A percentile compares a stretch with the other conserved stretches of the same genome.
Evolutionary conservation across 2,888 invertebrate genomes (phyloP).

Genomic region (Sarcophaga caerulescens): DNA sequence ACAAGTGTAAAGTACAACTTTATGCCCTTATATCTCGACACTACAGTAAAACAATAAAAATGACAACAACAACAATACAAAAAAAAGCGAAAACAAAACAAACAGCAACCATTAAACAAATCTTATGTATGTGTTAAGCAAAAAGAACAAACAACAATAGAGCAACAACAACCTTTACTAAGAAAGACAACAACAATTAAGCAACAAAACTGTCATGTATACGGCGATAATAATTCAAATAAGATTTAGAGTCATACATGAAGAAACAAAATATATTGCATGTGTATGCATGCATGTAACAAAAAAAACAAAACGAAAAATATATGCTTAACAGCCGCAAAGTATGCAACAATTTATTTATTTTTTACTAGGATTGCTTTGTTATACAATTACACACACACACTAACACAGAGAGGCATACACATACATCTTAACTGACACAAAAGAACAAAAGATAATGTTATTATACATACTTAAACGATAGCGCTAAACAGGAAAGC

Average conservation of each 20-base stretch:
- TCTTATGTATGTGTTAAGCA: slow-evolving; percentile 27
- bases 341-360: slow-evolving; percentile 78
- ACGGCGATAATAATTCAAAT: slow-evolving; percentile 78
- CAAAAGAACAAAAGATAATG: slow-evolving; percentile 60
- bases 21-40: slow-evolving; percentile 52
- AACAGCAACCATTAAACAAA: slow-evolving; percentile 39
- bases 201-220: slow-evolving; percentile 72
- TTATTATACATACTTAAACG: slow-evolving; percentile 61
- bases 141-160: slow-evolving; percentile 48
- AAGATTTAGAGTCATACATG: slow-evolving; percentile 76
- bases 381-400: slow-evolving; percentile 42
- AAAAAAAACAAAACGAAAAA: slow-evolving; percentile 28
- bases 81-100: background rate
- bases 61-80: slow-evolving; percentile 34
- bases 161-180: slow-evolving; percentile 23
- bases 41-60: slow-evolving; percentile 43
- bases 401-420: slow-evolving; percentile 60
- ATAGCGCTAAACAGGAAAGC: slow-evolving; percentile 2
- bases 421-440: slow-evolving; percentile 22
- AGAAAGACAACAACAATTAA: slow-evolving; percentile 52
- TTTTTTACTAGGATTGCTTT: slow-evolving; percentile 68
- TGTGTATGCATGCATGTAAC: background rate
- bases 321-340: slow-evolving; percentile 74
- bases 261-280: slow-evolving; percentile 50
- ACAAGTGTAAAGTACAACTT: slow-evolving; percentile 64